phyloP scores from a whole-genome alignment of 2,797 vertebrate genomes.

The Pangasius larnaudii region DNA sequence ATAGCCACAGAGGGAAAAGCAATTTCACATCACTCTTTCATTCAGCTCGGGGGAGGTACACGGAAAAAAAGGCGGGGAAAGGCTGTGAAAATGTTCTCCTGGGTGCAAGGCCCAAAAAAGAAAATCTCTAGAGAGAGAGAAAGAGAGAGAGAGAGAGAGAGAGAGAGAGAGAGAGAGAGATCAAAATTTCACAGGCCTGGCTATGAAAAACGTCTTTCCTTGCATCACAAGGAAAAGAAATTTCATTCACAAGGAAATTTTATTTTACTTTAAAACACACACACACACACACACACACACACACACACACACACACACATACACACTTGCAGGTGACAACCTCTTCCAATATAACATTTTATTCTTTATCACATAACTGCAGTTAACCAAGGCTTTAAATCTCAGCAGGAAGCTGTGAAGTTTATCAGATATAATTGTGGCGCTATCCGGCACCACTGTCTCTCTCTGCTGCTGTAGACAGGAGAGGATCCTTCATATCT shows the following conservation, averaged over 20 bases:
- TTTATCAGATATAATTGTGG: conserved; percentile 49
- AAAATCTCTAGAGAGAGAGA: conserved; percentile 15
- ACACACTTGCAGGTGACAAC: conserved; percentile 3
- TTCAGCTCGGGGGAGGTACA: conserved; percentile 50
- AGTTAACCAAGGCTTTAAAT: conserved; percentile 35
- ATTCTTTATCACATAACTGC: conserved; percentile 22
- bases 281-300: not conserved
- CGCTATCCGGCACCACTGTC: conserved; percentile 33
- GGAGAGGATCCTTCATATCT: conserved; percentile 54
- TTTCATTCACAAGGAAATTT: conserved; percentile 7
- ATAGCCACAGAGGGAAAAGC: conserved; percentile 59
- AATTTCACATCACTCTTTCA: conserved; percentile 59
- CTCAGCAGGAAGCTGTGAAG: conserved; percentile 32
- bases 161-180: not conserved
- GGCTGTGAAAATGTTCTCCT: conserved; percentile 34
- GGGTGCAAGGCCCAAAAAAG: conserved; percentile 34
- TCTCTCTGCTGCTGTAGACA: conserved; percentile 27
- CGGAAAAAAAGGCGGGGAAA: conserved; percentile 28
- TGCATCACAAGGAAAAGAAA: conserved; percentile 4
- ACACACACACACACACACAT: not conserved
- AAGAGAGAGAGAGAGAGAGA: conserved; percentile 12
- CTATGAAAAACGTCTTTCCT: not conserved
- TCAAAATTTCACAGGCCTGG: conserved; percentile 20
- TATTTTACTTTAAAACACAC: conserved; percentile 12
- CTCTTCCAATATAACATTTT: conserved; percentile 13